Percentiles rank a stretch among this genome's conserved stretches.
Conservation (phyloP, 2,113 vertebrate species). For the Thomomys bottae region DNA sequence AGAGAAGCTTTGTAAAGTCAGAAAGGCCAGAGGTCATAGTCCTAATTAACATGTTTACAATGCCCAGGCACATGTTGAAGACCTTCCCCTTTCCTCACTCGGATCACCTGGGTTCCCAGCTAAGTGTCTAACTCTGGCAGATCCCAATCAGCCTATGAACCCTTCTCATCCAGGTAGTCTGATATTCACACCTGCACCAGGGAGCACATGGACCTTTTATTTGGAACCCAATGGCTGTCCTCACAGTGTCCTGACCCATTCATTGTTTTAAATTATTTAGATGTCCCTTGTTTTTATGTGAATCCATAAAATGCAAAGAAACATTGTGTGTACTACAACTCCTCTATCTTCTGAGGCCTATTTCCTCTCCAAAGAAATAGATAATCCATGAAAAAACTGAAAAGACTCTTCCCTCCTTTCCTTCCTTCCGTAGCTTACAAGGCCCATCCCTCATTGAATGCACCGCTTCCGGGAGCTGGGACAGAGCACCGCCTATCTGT, state of each 20-base stretch:
- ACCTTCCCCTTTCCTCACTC: not conserved
- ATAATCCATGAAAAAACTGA: constrained; percentile 30
- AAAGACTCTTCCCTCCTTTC: not conserved
- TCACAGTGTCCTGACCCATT: not conserved
- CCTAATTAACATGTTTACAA: not conserved
- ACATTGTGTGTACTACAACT: not conserved
- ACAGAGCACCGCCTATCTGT: constrained; percentile 89
- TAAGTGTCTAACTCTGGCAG: not conserved
- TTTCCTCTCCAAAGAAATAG: not conserved
- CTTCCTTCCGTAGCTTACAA: constrained; percentile 89
- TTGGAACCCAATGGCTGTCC: not conserved
- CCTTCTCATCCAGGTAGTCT: not conserved
- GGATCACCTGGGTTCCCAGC: not conserved
- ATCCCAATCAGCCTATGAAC: not conserved
- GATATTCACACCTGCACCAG: not conserved
- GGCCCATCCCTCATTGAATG: constrained; percentile 91
- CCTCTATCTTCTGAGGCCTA: not conserved
- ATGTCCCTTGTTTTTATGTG: not conserved
- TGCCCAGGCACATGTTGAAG: not conserved
- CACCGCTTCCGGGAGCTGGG: constrained; percentile 92
- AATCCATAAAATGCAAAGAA: not conserved
- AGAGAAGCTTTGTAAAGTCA: not conserved
- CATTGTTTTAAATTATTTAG: not conserved
- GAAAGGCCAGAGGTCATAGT: not conserved
- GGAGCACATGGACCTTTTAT: not conserved